phyloP scores from a whole-genome alignment of 1,140 invertebrate genomes.

The Leptopilina boulardi region DNA sequence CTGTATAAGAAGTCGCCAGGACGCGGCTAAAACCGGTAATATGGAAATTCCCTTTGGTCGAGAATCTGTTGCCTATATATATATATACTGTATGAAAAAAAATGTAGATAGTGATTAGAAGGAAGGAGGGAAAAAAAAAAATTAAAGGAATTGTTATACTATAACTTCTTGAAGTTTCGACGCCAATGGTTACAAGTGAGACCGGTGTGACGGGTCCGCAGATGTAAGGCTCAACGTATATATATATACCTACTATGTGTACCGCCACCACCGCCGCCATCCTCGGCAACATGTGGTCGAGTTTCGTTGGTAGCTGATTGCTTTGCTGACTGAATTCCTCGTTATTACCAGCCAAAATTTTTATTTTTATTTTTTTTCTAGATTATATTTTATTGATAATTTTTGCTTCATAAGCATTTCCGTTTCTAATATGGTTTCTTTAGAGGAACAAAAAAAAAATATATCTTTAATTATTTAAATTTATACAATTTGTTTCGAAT shows the following conservation, averaged over 20 bases:
- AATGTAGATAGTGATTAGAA: not conserved
- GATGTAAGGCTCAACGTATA: constrained; percentile 68
- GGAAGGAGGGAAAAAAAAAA: constrained; percentile 5
- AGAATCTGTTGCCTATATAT: constrained; percentile 34
- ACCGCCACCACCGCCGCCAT: constrained; percentile 52
- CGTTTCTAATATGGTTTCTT: no score
- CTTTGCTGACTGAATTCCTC: constrained; percentile 56
- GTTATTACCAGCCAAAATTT: constrained; percentile 55
- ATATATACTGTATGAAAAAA: constrained; percentile 34
- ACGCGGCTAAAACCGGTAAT: constrained; percentile 15
- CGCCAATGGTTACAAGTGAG: constrained; percentile 67
- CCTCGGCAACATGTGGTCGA: constrained; percentile 63
- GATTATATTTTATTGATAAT: not conserved
- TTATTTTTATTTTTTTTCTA: not conserved
- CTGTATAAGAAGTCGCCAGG: not conserved
- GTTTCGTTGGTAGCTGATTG: constrained; percentile 53
- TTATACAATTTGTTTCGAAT: constrained; percentile 22
- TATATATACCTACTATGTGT: no score
- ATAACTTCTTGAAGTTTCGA: constrained; percentile 46
- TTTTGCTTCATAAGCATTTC: no score
- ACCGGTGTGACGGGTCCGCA: constrained; percentile 75
- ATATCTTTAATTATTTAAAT: no score
- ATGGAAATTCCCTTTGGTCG: constrained; percentile 33
- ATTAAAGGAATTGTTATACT: not conserved
- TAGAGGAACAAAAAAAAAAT: no score